Evolutionary conservation across 92 coral and sea anemone species (phyloP).

Genomic region (Porites evermanni): DNA sequence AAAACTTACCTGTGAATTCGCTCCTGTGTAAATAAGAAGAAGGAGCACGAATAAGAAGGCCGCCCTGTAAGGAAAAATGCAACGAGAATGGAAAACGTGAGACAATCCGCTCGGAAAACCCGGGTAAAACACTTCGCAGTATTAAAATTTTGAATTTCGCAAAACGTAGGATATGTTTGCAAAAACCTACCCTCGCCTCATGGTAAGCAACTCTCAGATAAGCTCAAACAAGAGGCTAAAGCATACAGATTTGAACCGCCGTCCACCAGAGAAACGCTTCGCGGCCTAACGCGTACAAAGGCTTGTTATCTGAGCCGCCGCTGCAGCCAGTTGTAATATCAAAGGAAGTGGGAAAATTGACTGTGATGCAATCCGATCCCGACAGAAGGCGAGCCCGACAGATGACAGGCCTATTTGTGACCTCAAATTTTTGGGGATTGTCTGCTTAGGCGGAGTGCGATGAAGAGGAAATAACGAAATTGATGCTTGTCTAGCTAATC

Average conservation of each 20-base stretch:
- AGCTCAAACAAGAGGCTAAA: slow-evolving; percentile 13
- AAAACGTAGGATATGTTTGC: background rate
- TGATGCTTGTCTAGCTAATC: slow-evolving; percentile 35
- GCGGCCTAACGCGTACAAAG: slow-evolving; percentile 20
- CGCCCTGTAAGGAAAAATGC: slow-evolving; percentile 69
- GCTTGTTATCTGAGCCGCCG: slow-evolving; percentile 58
- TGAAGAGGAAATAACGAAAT: slow-evolving; percentile 67
- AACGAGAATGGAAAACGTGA: slow-evolving; percentile 12
- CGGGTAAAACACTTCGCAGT: slow-evolving; percentile 3
- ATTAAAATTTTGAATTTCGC: background rate
- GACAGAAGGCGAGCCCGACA: slow-evolving; percentile 19
- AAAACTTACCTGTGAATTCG: slow-evolving; percentile 69
- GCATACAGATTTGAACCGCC: slow-evolving; percentile 29
- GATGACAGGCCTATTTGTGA: slow-evolving; percentile 47
- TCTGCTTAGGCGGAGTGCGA: slow-evolving; percentile 57
- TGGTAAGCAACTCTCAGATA: slow-evolving; percentile 55
- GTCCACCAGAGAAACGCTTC: slow-evolving; percentile 23
- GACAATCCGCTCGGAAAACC: slow-evolving; percentile 12
- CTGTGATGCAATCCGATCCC: slow-evolving; percentile 68
- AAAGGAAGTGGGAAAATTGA: slow-evolving; percentile 50
- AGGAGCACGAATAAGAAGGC: slow-evolving; percentile 72
- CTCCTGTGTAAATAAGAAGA: slow-evolving; percentile 51
- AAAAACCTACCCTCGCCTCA: slow-evolving; percentile 79
- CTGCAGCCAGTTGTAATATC: slow-evolving; percentile 5
- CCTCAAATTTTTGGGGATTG: slow-evolving; percentile 48